phyloP scores from a whole-genome alignment of 2,888 invertebrate genomes.

The Diachrysia chrysitis region DNA sequence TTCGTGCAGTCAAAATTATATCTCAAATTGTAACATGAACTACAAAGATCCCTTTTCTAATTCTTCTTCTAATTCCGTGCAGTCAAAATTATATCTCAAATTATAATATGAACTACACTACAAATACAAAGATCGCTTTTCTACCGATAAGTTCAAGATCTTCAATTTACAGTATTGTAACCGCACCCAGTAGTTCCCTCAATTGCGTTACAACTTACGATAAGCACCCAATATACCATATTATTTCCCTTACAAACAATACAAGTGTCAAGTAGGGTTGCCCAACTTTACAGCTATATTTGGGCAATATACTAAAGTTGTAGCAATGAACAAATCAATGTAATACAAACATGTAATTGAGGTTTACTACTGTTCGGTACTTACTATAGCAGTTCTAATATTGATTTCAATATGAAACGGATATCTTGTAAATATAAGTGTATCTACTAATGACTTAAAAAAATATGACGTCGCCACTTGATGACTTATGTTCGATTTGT shows the following conservation, averaged over 20 bases:
- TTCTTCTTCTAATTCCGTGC: no score
- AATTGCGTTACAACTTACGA: constrained; percentile 32
- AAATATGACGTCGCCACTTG: no score
- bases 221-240: constrained; percentile 33
- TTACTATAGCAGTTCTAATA: neutral
- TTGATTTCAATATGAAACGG: neutral
- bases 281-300: constrained; percentile 9
- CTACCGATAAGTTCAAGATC: constrained; percentile 4
- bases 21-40: no score
- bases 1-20: no score
- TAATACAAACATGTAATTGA: neutral
- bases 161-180: constrained; percentile 9
- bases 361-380: neutral
- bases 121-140: constrained; percentile 10
- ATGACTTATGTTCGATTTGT: no score
- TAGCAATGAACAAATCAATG: neutral
- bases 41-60: no score
- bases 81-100: no score
- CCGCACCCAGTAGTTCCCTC: constrained; percentile 31
- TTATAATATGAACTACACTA: no score
- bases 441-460: no score
- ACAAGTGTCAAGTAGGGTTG: constrained; percentile 16
- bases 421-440: no score
- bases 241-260: constrained; percentile 26
- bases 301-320: neutral